Base-by-base conservation (phyloP, 2,113 vertebrate genomes). In the Dipodomys merriami region DNA sequence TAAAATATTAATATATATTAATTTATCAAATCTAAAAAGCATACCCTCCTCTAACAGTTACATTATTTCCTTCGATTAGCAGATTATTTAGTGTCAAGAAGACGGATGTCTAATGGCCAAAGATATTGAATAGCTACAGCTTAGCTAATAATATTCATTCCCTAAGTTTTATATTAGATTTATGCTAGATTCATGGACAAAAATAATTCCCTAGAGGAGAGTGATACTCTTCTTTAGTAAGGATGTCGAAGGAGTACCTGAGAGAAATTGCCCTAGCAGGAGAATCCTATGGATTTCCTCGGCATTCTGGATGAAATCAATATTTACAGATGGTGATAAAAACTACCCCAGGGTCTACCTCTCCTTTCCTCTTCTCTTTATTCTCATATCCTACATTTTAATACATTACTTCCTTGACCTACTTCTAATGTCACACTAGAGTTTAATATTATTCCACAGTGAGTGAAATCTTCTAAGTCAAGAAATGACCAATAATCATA, bases 91-190 rank as follows among this genome's bases (percentile, higher is more conserved):
- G 49, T 73, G 22, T 29, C 35, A 27, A 60, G 76, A 84, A 85
- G 25, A 33, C 8, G 79, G 12, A 23, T 80, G 30, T 76, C 16
- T 88, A 83, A 92, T 71, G 85, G 30, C 65, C n/a, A 86, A 82
- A 18, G 29, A 90, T 94, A 85, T 1, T 44, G 49, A 91, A 23
- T 35, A 83, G 8, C 8, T 84, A 49, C 19, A 39, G 1, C 57
- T 79, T 86, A 68, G 29, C 27, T 64, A 23, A 64, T 83, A 33
- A 60, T 83, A 86, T 69, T 86, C 4, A 53, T 96, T 53, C 4
- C 69, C 9, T 79, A 67, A 44, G 33, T 94, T 82, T 91, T 88
- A 49, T 88, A 25, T 76, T 90, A 49, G n/a, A 92, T 72, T 93
- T 82, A 91, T 27, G n/a, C 29, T 93, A 35, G 85, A 64, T 95